Conservation (phyloP, 2,797 vertebrate genomes). For the Sitta carolinensis region DNA sequence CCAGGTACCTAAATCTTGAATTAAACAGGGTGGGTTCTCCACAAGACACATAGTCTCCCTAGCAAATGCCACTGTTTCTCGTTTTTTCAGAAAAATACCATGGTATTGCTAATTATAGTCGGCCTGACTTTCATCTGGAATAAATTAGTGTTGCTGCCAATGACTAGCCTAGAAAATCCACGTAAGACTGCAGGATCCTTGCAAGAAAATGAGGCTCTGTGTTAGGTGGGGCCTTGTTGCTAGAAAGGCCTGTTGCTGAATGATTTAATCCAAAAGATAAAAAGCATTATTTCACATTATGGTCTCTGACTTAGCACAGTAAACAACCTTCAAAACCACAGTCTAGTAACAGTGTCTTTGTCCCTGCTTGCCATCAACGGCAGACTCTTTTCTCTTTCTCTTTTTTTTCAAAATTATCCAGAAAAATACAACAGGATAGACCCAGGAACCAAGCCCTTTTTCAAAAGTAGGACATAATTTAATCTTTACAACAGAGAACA, state of each 20-base stretch:
- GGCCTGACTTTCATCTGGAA: slow-evolving; percentile 31
- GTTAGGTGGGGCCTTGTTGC: background rate
- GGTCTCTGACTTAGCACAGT: slow-evolving; percentile 50
- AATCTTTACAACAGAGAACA: background rate
- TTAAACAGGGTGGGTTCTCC: background rate
- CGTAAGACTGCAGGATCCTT: background rate
- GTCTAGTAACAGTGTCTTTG: slow-evolving; percentile 26
- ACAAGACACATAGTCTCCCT: background rate
- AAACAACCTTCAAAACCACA: slow-evolving; percentile 63
- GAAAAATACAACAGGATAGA: slow-evolving; percentile 32
- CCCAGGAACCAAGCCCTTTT: background rate
- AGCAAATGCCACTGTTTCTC: background rate
- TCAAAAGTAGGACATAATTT: background rate
- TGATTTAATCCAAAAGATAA: slow-evolving; percentile 24
- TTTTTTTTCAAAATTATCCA: slow-evolving; percentile 24
- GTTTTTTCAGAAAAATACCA: slow-evolving; percentile 7
- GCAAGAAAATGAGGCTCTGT: background rate
- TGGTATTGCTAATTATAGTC: background rate
- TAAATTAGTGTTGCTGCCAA: slow-evolving; percentile 11
- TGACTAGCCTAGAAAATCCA: background rate
- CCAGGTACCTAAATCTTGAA: background rate
- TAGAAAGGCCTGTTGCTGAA: slow-evolving; percentile 16
- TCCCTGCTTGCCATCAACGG: background rate
- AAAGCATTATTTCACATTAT: slow-evolving; percentile 51
- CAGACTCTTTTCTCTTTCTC: background rate